Evolutionary conservation across 2,888 invertebrate species (phyloP).

Genomic region (Gnatocerus cornutus): DNA sequence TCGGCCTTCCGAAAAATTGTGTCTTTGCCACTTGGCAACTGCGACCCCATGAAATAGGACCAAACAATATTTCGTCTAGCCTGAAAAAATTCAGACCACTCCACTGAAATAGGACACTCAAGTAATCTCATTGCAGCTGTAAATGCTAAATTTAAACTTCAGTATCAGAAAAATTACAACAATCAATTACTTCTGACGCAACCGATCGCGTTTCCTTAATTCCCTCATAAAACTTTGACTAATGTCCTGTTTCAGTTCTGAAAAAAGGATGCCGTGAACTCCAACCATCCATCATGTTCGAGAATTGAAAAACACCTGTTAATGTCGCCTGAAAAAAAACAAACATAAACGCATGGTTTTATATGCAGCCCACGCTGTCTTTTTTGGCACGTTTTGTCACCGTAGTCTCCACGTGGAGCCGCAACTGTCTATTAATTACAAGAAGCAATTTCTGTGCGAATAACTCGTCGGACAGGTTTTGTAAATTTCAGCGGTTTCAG

Average conservation of each 20-base stretch:
- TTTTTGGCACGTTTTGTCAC: slow-evolving; percentile 23
- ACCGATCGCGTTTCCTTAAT: slow-evolving; percentile 22
- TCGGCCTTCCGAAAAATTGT: slow-evolving; percentile 9
- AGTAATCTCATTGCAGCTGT: slow-evolving; percentile 7
- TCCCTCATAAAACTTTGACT: slow-evolving; percentile 22
- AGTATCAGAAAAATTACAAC: slow-evolving; percentile 21
- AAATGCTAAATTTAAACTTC: slow-evolving; percentile 14
- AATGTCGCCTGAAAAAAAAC: slow-evolving; percentile 24
- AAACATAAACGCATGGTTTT: slow-evolving; percentile 35
- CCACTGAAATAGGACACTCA: slow-evolving; percentile 6
- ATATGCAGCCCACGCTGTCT: slow-evolving; percentile 31
- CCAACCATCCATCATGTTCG: slow-evolving; percentile 21
- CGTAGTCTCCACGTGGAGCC: slow-evolving; percentile 22
- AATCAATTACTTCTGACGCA: slow-evolving; percentile 23
- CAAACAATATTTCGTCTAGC: slow-evolving; percentile 2
- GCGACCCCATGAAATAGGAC: background rate
- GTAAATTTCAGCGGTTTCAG: slow-evolving; percentile 45
- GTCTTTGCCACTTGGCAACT: slow-evolving; percentile 6
- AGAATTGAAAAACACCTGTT: slow-evolving; percentile 13
- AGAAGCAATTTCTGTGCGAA: slow-evolving; percentile 40
- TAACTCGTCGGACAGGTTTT: slow-evolving; percentile 44
- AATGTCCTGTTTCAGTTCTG: slow-evolving; percentile 8
- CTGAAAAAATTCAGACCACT: slow-evolving; percentile 3
- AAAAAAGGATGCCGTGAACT: slow-evolving; percentile 24
- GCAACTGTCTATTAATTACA: slow-evolving; percentile 32